Percentiles rank a stretch among this genome's conserved stretches.
Conservation (phyloP, 2,113 vertebrate species). For the Antechinus flavipes region DNA sequence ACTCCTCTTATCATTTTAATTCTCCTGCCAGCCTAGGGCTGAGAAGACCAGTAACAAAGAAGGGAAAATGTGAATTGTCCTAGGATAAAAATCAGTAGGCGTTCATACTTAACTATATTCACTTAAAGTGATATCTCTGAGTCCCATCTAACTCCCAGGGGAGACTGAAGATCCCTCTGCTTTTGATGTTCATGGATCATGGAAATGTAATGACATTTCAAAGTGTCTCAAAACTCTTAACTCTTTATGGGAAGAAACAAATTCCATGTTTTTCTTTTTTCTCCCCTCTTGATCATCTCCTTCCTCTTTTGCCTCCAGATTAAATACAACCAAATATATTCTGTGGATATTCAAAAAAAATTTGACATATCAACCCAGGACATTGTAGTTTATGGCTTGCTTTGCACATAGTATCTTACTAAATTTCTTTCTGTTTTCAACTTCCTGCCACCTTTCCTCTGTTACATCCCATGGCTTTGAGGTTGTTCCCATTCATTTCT, state of each 20-base stretch:
- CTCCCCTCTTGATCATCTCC: too few relatives aligned
- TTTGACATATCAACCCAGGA: not conserved
- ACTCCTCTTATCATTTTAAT: not conserved
- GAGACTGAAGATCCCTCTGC: not conserved
- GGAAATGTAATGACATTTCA: not conserved
- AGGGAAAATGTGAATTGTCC: not conserved
- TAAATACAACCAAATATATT: not conserved
- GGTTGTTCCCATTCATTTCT: not conserved
- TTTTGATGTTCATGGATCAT: not conserved
- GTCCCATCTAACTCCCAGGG: not conserved
- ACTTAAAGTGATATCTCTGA: not conserved
- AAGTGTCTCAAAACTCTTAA: not conserved
- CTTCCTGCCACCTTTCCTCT: not conserved
- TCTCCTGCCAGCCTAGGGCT: not conserved
- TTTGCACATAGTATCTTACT: not conserved
- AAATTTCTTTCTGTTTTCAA: constrained; percentile 10
- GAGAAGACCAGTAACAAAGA: too few relatives aligned
- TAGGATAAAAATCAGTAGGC: not conserved
- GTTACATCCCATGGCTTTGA: not conserved
- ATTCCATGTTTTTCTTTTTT: not conserved
- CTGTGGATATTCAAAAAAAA: not conserved
- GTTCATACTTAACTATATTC: not conserved
- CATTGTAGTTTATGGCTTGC: not conserved
- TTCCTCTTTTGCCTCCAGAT: not conserved
- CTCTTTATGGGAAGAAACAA: not conserved